Base-by-base conservation (phyloP, 2,888 invertebrate genomes). In the Drosophila anomalata region DNA sequence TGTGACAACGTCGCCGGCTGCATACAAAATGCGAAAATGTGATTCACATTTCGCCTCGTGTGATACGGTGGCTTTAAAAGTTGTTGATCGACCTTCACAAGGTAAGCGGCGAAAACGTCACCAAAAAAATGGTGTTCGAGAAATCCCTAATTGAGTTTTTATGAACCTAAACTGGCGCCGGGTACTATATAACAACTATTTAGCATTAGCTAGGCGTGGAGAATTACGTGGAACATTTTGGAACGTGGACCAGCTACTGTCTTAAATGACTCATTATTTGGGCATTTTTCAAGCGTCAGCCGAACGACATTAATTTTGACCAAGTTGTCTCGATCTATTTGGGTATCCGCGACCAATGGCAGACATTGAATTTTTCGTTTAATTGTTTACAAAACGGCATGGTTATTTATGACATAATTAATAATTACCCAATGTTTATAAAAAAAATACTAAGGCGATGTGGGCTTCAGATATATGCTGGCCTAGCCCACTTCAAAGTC, bases 61-160 rank as follows among this genome's bases (percentile, higher is more conserved):
- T 54, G 67, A 66, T 61, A 33, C 47, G 53, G 9, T 39, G 24
- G 46, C 39, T 65, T 33, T 46, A 67, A 73, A 52, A 63, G 55
- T 61, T 17, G 60, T 58, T 74, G 31, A 73, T 73, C 87, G 82
- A 81, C 82, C 82, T 82, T 82, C 73, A 54, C 46, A 31, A 57
- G 54, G 61, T 51, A 73, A 69, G 55, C 36, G 36, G 74, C 71
- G 50, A 24, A 58, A 54, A 80, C 85, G 87, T 87, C 87, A 87
- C 74, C 24, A 61, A 68, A 67, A 52, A 12, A n/a, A 29, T 22
- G 26, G 39, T 51, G 46, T 50, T 71, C 70, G 46, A 58, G 54
- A 78, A 63, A 81, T 68, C 60, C 55, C 65, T 50, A 76, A 69
- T 67, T 80, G 54, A 73, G 51, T 63, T 73, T 60, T 76, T 67